phyloP scores from a whole-genome alignment of 1,140 invertebrate genomes.

The Pseudobourletiella spinata region DNA sequence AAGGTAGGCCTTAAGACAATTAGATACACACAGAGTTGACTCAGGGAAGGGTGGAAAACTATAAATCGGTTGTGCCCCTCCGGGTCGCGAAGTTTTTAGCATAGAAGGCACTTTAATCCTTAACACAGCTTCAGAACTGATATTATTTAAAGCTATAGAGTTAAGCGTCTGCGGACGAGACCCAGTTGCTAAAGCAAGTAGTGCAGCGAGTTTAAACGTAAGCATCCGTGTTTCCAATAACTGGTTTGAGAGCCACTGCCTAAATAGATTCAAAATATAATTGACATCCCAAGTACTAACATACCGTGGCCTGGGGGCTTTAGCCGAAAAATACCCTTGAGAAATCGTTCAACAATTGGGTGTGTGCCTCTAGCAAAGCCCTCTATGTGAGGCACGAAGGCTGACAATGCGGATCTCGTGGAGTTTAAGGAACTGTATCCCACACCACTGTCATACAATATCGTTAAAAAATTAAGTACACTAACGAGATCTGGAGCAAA shows the following conservation, averaged over 20 bases:
- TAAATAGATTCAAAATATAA: no score
- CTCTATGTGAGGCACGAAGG: neutral
- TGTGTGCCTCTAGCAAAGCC: neutral
- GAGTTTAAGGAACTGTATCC: neutral
- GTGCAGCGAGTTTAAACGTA: neutral
- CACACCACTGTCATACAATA: neutral
- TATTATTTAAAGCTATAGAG: neutral
- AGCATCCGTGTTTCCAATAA: neutral
- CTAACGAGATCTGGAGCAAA: no score
- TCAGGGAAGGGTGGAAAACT: neutral
- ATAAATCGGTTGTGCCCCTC: neutral
- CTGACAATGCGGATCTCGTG: constrained; percentile 1
- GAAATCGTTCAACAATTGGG: neutral
- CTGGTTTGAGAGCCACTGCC: neutral
- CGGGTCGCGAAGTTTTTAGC: neutral
- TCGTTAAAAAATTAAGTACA: no score
- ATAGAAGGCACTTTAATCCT: neutral
- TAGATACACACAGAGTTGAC: neutral
- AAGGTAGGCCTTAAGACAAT: neutral
- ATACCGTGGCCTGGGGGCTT: neutral
- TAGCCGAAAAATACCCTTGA: neutral
- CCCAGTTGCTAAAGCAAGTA: neutral
- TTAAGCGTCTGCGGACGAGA: neutral
- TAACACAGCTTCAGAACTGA: neutral
- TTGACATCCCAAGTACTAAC: no score